A percentile compares a stretch with the other conserved stretches of the same genome.
These are phyloP conservation scores for Lontra canadensis DNA, from an alignment of 2,113 vertebrate species.

Conservation along the genomic window DNA sequence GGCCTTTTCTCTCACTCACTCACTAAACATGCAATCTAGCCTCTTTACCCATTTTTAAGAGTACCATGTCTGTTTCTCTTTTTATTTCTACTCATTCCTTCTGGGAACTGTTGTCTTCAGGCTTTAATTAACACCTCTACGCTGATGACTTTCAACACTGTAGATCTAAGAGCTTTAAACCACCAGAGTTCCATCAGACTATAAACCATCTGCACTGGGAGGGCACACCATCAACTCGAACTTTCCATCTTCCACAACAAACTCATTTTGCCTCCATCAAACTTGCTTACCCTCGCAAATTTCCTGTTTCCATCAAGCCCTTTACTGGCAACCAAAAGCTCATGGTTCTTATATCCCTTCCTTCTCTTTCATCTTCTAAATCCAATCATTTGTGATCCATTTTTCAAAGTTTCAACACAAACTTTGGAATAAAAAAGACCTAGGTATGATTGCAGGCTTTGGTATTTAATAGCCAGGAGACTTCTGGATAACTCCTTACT, in stretches of 20 bases:
- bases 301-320: background rate
- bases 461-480: background rate
- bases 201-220: constrained; percentile 5
- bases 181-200: background rate
- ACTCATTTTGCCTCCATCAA: constrained; percentile 37
- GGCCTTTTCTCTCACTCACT: background rate
- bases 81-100: constrained; percentile 44
- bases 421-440: background rate
- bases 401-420: constrained; percentile 36
- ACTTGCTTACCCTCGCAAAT: constrained; percentile 30
- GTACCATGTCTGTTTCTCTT: background rate
- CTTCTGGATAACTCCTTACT: background rate
- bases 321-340: background rate
- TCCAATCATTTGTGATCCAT: background rate
- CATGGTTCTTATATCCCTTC: constrained; percentile 3
- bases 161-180: background rate
- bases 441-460: background rate
- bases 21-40: background rate
- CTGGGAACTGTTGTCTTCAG: constrained; percentile 43
- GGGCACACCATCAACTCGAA: background rate
- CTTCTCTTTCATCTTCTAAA: constrained; percentile 1
- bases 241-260: constrained; percentile 16
- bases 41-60: background rate
- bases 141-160: constrained; percentile 53
- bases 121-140: background rate